phyloP scores from a whole-genome alignment of 1,140 invertebrate species.

The Calycopis cecrops region DNA sequence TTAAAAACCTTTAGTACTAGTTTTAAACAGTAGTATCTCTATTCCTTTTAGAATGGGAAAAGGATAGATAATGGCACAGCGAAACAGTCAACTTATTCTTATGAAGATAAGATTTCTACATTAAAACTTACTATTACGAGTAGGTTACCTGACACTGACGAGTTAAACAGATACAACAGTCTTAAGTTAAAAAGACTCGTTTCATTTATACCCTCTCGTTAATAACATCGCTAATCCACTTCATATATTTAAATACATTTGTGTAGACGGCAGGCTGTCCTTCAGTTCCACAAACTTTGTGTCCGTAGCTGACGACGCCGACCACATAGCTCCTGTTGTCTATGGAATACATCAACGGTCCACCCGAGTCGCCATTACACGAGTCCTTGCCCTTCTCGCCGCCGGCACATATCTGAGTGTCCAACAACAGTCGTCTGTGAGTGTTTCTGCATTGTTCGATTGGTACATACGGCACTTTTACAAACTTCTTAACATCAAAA shows the following conservation, averaged over 20 bases:
- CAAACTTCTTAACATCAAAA: slow-evolving; percentile 11
- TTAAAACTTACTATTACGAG: too few species aligned
- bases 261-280: slow-evolving; percentile 13
- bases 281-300: not conserved
- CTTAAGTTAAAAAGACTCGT: too few species aligned
- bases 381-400: slow-evolving; percentile 15
- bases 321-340: not conserved
- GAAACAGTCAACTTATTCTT: too few species aligned
- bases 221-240: slow-evolving; percentile 12
- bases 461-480: slow-evolving; percentile 2
- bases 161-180: not conserved
- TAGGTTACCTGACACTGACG: too few species aligned
- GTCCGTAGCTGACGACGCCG: slow-evolving; percentile 11
- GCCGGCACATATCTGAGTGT: not conserved
- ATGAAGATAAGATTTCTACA: too few species aligned
- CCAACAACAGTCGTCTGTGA: not conserved
- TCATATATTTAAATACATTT: slow-evolving; percentile 9
- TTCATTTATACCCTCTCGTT: not conserved
- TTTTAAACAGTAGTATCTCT: too few species aligned
- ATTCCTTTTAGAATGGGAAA: too few species aligned
- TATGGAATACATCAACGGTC: slow-evolving; percentile 8
- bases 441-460: not conserved
- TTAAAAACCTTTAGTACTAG: too few species aligned
- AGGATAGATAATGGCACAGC: too few species aligned
- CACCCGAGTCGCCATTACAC: slow-evolving; percentile 17